Evolutionary conservation across 1,140 invertebrate species (phyloP).

Genomic region (Brachystomella parvula): DNA sequence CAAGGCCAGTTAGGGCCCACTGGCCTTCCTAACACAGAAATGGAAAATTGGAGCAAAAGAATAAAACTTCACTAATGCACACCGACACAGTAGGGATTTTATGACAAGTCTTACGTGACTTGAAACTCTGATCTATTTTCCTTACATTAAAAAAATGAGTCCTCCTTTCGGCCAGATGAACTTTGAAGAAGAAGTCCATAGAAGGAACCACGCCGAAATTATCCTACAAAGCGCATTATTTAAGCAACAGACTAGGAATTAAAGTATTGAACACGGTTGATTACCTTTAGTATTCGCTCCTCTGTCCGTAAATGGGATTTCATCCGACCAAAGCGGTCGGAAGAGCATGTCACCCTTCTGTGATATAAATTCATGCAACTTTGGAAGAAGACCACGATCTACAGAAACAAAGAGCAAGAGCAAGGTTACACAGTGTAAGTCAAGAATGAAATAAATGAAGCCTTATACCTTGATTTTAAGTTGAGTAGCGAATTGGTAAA

Average conservation of each 20-base stretch:
- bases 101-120: no score
- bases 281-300: slow-evolving; percentile 29
- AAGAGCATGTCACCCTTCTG: slow-evolving; percentile 31
- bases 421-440: no score
- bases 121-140: not conserved
- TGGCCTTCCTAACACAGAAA: no score
- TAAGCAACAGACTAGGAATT: not conserved
- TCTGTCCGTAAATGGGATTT: slow-evolving; percentile 24
- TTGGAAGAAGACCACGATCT: slow-evolving; percentile 18
- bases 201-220: slow-evolving; percentile 74
- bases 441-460: no score
- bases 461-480: not conserved
- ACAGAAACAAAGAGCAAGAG: slow-evolving; percentile 15
- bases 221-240: slow-evolving; percentile 50
- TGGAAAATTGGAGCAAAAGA: no score
- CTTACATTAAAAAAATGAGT: slow-evolving; percentile 71
- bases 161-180: slow-evolving; percentile 61
- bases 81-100: no score
- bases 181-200: slow-evolving; percentile 66
- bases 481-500: not conserved
- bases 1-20: no score
- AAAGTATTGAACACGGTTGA: no score
- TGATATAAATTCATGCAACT: slow-evolving; percentile 28
- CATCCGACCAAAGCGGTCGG: slow-evolving; percentile 25
- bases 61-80: no score